Conservation (phyloP, 2,113 vertebrate genomes). For the Jaculus jaculus region DNA sequence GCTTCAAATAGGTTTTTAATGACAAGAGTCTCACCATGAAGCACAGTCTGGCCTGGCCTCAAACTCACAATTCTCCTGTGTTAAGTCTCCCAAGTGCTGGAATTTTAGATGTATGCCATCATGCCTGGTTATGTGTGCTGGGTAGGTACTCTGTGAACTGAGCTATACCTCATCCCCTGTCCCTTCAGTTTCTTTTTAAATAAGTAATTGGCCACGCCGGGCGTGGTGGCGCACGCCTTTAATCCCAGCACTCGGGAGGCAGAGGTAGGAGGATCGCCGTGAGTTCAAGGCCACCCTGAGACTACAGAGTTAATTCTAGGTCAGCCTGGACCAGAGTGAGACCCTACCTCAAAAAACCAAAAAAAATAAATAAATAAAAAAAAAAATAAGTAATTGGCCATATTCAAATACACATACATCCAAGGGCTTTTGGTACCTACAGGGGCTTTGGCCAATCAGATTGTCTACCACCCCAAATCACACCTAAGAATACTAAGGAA, state of each 20-base stretch:
- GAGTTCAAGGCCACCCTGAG: no score
- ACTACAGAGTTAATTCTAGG: no score
- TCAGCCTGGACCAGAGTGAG: no score
- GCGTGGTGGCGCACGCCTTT: no score
- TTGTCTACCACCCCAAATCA: constrained; percentile 3
- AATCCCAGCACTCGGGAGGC: no score
- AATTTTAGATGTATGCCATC: background rate
- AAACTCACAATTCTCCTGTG: background rate
- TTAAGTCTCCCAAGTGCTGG: background rate
- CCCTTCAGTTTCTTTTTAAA: constrained; percentile 13
- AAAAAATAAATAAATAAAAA: no score
- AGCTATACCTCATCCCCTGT: background rate
- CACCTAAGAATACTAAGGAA: background rate
- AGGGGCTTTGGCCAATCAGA: background rate
- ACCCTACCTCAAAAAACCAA: no score
- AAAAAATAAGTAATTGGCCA: background rate
- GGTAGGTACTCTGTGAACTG: background rate
- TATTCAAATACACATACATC: background rate
- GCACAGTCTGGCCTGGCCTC: background rate
- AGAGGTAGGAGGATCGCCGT: no score
- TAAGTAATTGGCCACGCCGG: no score
- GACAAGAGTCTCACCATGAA: background rate
- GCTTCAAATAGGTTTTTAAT: background rate
- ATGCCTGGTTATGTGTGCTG: background rate
- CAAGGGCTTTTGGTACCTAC: background rate